These are phyloP conservation scores for Meandrusa payeni DNA, from an alignment of 2,888 invertebrate species.

Conservation along the genomic window DNA sequence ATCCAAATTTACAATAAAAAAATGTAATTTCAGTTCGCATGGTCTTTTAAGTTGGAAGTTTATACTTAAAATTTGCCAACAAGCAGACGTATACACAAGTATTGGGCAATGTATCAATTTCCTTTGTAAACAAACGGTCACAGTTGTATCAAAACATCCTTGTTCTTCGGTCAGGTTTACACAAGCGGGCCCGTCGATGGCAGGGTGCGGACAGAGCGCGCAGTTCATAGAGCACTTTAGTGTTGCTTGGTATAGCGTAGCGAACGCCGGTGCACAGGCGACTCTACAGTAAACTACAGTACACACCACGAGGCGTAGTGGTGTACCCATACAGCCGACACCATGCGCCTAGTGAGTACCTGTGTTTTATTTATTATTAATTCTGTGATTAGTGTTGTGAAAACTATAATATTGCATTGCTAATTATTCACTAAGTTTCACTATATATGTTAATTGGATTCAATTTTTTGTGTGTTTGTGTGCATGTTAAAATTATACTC, in stretches of 20 bases:
- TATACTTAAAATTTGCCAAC: too few species aligned
- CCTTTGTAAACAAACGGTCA: conserved; percentile 38
- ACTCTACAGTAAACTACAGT: conserved; percentile 15
- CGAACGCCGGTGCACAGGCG: conserved; percentile 30
- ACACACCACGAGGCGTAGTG: conserved; percentile 34
- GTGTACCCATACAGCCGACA: conserved; percentile 41
- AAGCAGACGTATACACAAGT: too few species aligned
- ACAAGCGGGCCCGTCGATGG: conserved; percentile 26
- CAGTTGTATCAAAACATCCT: conserved; percentile 37
- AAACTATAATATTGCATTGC: neutral
- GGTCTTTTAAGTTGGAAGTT: too few species aligned
- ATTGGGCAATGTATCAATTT: too few species aligned
- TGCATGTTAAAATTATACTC: conserved; percentile 1
- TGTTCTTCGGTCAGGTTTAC: conserved; percentile 23
- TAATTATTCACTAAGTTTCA: neutral
- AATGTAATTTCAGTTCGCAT: too few species aligned
- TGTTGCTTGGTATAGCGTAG: conserved; percentile 32
- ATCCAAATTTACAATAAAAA: too few species aligned
- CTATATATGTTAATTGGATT: too few species aligned
- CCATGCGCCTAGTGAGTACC: conserved; percentile 68
- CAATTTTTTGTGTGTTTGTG: neutral
- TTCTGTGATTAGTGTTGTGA: conserved; percentile 9
- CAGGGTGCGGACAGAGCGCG: conserved; percentile 29
- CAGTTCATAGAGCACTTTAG: conserved; percentile 31
- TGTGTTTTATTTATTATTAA: conserved; percentile 38